A percentile compares a stretch with the other conserved stretches of the same genome.
Evolutionary conservation across 2,113 vertebrate genomes (phyloP).

Genomic region (Pterocles orientalis): DNA sequence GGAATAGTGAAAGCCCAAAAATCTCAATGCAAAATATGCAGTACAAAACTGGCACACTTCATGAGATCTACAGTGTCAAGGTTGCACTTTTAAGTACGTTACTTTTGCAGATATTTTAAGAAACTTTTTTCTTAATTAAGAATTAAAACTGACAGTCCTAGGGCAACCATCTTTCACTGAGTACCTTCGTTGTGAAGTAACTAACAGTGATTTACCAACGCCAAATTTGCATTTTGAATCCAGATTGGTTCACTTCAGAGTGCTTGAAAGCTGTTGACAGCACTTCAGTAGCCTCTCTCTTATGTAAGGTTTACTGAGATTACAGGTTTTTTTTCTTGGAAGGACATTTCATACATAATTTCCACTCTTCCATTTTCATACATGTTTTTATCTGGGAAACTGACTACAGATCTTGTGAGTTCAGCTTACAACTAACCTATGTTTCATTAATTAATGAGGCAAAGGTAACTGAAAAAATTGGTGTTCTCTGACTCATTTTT

Average conservation of each 20-base stretch:
- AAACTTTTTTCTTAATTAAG: not conserved
- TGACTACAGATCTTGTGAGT: not conserved
- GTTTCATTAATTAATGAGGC: not conserved
- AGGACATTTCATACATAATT: conserved; percentile 13
- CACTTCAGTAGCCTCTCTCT: conserved; percentile 16
- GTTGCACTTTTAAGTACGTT: not conserved
- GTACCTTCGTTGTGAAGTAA: not conserved
- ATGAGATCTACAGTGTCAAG: not conserved
- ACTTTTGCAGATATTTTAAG: not conserved
- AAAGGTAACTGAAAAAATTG: not conserved
- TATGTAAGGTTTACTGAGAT: conserved; percentile 12
- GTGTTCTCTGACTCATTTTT: not conserved
- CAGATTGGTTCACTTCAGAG: conserved; percentile 11
- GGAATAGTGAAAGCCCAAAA: not conserved
- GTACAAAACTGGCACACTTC: not conserved
- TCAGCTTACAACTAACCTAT: not conserved
- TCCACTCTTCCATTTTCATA: conserved; percentile 7
- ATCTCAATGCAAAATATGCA: not conserved
- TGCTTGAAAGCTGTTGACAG: conserved; percentile 46
- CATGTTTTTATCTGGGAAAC: not conserved
- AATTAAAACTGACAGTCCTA: not conserved
- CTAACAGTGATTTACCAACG: not conserved
- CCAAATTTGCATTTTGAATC: not conserved
- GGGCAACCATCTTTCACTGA: not conserved
- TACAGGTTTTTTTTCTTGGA: conserved; percentile 29